A percentile compares a stretch with the other conserved stretches of the same genome.
phyloP scores from a whole-genome alignment of 1,140 invertebrate genomes.

The Drosophila elegans region DNA sequence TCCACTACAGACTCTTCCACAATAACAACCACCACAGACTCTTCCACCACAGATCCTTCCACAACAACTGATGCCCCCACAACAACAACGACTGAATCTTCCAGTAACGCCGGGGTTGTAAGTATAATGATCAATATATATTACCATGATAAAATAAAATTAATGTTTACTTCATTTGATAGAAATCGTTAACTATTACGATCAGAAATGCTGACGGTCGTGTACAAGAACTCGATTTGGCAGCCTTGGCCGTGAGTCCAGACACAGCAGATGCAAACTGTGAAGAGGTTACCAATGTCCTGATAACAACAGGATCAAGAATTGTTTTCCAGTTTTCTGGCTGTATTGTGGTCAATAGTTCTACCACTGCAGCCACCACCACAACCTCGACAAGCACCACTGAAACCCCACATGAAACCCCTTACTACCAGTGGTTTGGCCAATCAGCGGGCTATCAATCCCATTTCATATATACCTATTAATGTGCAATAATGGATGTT shows the following conservation, averaged over 20 bases:
- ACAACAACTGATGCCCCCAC: neutral
- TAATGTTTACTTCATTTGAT: neutral
- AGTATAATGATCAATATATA: neutral
- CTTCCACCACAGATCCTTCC: neutral
- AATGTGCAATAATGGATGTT: neutral
- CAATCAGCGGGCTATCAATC: slow-evolving; percentile 2
- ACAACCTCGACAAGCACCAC: neutral
- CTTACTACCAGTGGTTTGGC: slow-evolving; percentile 10
- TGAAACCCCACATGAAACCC: neutral
- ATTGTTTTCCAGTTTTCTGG: slow-evolving; percentile 16
- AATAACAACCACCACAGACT: neutral
- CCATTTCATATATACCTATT: slow-evolving; percentile 5
- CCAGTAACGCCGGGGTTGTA: neutral
- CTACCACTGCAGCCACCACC: neutral
- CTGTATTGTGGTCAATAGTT: slow-evolving; percentile 2
- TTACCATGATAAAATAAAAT: neutral
- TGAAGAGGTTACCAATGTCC: slow-evolving; percentile 1
- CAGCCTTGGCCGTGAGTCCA: neutral
- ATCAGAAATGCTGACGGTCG: slow-evolving; percentile 3
- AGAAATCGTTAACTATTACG: slow-evolving; percentile 2
- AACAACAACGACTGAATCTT: neutral
- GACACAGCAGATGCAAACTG: slow-evolving; percentile 10
- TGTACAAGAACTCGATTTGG: neutral
- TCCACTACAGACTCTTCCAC: neutral
- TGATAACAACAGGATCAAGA: slow-evolving; percentile 14